Base-by-base conservation (phyloP, 2,888 invertebrate species). In the Lumbricus terrestris region DNA sequence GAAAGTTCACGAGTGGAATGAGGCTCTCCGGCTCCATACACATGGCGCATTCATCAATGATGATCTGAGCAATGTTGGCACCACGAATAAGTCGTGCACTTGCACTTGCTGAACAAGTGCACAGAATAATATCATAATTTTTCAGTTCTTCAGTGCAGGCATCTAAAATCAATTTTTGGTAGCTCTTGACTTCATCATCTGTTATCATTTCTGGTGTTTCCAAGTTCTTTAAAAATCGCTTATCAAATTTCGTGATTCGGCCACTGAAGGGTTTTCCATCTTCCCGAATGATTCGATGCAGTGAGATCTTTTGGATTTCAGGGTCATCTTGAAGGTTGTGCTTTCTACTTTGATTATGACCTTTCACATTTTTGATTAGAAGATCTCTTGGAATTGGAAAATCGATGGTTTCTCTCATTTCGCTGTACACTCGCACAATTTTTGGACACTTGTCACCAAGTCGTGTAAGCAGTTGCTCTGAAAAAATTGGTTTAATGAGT, bases 11-110 rank as follows among this genome's bases (percentile, higher is more conserved):
- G 42, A 94, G 96, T 0, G 94, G 94, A 54, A 94, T 92, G 91
- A 94, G 90, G 90, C 92, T 91, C 91, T 94, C 94, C n/a, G 93
- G 93, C 90, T 94, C 94, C n/a, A 92, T 93, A 89, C 94, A 93
- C 92, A 93, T 92, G 54, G 93, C 93, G 90, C 93, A 92, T 90
- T 94, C 94, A 91, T 94, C 94, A 38, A 94, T 93, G 82, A 94
- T 93, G 40, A 94, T 91, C 94, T 94, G 89, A 34, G 38, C 69
- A 23, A 91, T 69, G 82, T 91, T 90, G 82, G 91, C 35, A 16
- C 42, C 91, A 11, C 88, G n/a, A 37, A n/a, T 89, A 38, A 92
- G 37, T 33, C 90, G 40, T 20, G 88, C 47, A 47, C 90, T 83
- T 16, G 90, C 89, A 90, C 91, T 90, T 15, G 88, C 90, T 37